Conservation (phyloP, 2,797 vertebrate genomes). For the Alfaro cultratus region DNA sequence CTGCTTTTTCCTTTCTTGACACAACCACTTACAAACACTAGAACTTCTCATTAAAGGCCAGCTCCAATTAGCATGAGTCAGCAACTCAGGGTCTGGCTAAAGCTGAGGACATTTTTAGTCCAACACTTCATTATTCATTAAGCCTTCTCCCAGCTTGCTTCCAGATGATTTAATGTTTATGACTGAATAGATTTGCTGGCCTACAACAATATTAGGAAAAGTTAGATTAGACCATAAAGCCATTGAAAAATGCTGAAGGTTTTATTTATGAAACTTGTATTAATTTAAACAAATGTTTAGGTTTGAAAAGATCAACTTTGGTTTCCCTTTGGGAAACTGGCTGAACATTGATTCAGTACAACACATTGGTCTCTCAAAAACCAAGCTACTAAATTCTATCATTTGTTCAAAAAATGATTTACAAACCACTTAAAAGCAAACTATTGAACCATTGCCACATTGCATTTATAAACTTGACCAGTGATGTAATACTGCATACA, state of each 20-base stretch:
- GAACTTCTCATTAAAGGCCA: slow-evolving; percentile 59
- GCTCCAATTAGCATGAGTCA: slow-evolving; percentile 64
- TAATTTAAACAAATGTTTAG: slow-evolving; percentile 14
- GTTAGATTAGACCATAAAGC: background rate
- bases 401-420: background rate
- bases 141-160: slow-evolving; percentile 14
- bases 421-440: background rate
- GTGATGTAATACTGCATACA: background rate
- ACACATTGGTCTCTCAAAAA: background rate
- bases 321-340: slow-evolving; percentile 1
- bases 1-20: slow-evolving; percentile 57
- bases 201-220: slow-evolving; percentile 2
- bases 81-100: slow-evolving; percentile 38
- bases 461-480: background rate
- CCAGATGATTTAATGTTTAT: slow-evolving; percentile 26
- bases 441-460: background rate
- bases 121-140: slow-evolving; percentile 45
- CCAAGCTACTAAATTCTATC: slow-evolving; percentile 2
- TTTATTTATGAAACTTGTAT: slow-evolving; percentile 8
- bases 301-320: slow-evolving; percentile 18
- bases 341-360: slow-evolving; percentile 20
- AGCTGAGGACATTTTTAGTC: slow-evolving; percentile 33
- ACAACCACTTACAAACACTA: slow-evolving; percentile 61
- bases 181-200: background rate
- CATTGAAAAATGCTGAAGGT: slow-evolving; percentile 3